Percentiles rank a stretch among this genome's conserved stretches.
phyloP scores from a whole-genome alignment of 2,113 vertebrate genomes.

The Nanger granti region DNA sequence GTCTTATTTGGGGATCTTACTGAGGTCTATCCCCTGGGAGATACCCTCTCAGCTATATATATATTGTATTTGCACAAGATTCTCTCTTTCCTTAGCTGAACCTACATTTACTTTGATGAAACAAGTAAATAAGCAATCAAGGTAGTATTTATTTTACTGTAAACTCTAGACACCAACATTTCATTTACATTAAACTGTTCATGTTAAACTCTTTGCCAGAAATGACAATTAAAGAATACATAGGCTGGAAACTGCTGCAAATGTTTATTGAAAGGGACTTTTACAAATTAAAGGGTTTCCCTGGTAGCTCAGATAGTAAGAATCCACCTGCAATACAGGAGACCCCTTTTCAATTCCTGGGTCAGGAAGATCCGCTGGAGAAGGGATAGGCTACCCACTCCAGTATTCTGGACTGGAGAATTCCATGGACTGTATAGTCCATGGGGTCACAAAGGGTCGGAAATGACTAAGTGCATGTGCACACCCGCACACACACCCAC shows the following conservation, averaged over 20 bases:
- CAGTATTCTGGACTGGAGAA: neutral
- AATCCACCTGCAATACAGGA: neutral
- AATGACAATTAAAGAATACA: neutral
- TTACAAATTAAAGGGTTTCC: neutral
- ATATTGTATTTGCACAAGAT: neutral
- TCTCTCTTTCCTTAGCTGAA: neutral
- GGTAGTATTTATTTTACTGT: neutral
- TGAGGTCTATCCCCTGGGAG: neutral
- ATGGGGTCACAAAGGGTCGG: neutral
- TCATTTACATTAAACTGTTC: neutral
- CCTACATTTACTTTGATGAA: constrained; percentile 5
- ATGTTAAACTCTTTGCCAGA: neutral
- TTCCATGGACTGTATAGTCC: neutral
- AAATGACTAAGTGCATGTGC: neutral
- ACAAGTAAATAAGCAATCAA: neutral
- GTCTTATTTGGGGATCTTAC: neutral
- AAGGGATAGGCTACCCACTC: neutral
- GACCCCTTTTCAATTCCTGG: neutral
- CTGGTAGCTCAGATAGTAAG: neutral
- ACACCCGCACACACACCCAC: rapidly evolving
- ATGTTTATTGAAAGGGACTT: neutral
- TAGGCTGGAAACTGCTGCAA: neutral
- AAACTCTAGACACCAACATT: neutral
- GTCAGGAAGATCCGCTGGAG: neutral
- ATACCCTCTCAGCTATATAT: neutral